phyloP scores from a whole-genome alignment of 2,888 invertebrate species.

The Alsophila aescularia region DNA sequence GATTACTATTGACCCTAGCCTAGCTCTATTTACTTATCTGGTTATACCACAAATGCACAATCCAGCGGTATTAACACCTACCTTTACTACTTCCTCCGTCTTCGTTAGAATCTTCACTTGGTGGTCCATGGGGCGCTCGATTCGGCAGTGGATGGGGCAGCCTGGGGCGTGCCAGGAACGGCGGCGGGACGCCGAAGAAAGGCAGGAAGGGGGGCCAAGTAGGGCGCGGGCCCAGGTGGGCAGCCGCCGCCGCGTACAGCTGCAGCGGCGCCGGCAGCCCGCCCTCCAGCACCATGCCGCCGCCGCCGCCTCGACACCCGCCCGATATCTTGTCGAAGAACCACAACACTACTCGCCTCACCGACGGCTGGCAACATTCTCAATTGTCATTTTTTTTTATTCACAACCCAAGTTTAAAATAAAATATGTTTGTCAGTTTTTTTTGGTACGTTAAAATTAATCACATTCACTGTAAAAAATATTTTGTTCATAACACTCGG shows the following conservation, averaged over 20 bases:
- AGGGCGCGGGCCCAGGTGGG: conserved; percentile 82
- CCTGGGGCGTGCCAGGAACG: conserved; percentile 79
- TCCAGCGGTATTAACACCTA: conserved; percentile 44
- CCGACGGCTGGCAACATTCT: conserved; percentile 53
- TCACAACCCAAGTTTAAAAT: conserved; percentile 28
- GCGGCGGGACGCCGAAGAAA: conserved; percentile 85
- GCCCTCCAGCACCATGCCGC: conserved; percentile 86
- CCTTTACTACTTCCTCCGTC: conserved; percentile 82
- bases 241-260: conserved; percentile 88
- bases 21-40: too few species aligned
- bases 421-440: too few species aligned
- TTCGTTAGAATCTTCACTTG: conserved; percentile 83
- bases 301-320: conserved; percentile 53
- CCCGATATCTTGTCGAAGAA: conserved; percentile 67
- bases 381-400: conserved; percentile 52
- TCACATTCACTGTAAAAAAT: conserved; percentile 29
- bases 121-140: conserved; percentile 78
- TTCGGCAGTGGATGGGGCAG: conserved; percentile 71
- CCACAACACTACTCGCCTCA: conserved; percentile 53
- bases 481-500: conserved; percentile 34
- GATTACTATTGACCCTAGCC: too few species aligned
- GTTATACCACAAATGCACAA: too few species aligned
- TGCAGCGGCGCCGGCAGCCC: conserved; percentile 89
- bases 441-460: background rate
- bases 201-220: conserved; percentile 86